Base-by-base conservation (phyloP, 2,113 vertebrate genomes). In the Thoracochromis brauschi region DNA sequence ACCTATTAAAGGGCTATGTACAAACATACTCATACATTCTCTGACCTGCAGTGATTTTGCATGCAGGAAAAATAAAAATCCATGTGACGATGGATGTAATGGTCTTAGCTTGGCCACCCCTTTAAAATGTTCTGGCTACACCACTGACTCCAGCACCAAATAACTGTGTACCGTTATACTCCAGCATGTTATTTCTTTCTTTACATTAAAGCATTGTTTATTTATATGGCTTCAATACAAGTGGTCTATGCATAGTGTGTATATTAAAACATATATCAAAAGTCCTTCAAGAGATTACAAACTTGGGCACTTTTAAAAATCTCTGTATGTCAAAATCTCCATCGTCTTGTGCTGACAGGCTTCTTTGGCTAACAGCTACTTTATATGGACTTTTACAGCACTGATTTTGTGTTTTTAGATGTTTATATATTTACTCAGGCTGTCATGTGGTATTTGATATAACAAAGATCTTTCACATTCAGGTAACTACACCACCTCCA, bases 401-500 rank as follows among this genome's bases (percentile, higher is more conserved):
- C 45, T 35, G 45, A 11, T 58, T 71, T 78, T 1, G 5, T 75
- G 29, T 83, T 7, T 53, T 17, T 75, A 65, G 71, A 81, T 1
- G 24, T 53, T 73, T 65, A 9, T 21, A 82, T 13, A 17, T 55
- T n/a, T 8, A 26, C 26, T 68, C 68, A 73, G 35, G 55, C 21
- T 35, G 78, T 21, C 12, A 85, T 57, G 88, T 33, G 14, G 33
- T 38, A 14, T 9, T 8, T 81, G 60, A 85, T 9, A 49, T 54
- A 16, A 78, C 4, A 21, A 19, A 51, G 58, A 68, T 53, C 11
- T 90, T 42, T 73, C 24, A 9, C 58, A 42, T 85, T 54, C 55
- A 4, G 1, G 19, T 21, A 51, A 89, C 91, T 95, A 95, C 82
- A 96, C 95, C 82, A 93, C 89, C 82, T 97, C 96, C 3, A 97